Base-by-base conservation (phyloP, 2,113 vertebrate genomes). In the Oncorhynchus tshawytscha region DNA sequence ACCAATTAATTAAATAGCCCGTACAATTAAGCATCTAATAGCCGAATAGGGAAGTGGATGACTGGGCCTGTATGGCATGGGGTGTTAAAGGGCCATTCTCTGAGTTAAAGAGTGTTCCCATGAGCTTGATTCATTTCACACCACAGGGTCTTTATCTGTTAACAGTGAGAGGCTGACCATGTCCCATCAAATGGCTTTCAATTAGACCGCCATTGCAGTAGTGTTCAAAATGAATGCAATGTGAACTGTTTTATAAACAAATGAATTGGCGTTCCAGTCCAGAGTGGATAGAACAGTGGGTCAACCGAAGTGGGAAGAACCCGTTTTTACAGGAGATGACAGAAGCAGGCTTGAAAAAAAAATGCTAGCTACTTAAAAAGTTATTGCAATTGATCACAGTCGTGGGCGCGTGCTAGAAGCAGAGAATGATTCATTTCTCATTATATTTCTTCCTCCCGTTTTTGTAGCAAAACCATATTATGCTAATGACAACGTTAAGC, bases 401-500 rank as follows among this genome's bases (percentile, higher is more conserved):
- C 67, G 82, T n/a, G 29, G 82, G 75, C 80, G 49, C 6, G 5
- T 9, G 8, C 77, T 84, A 74, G 18, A 78, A 48, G 5, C 8
- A 70, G 24, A 65, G 51, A 72, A 70, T 45, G 49, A 72, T 18
- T 0, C 0, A 54, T 12, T 68, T 76, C 11, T 45, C 39, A 45
- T 45, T 51, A 71, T 45, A 34, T n/a, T 5, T 24, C 4, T 22
- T 5, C n/a, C 22, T 22, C 59, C 8, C 4, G n/a, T 18, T 45
- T 81, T 75, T 75, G 16, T 15, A 67, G 27, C 48, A 74, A 80
- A 78, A 85, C 51, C 9, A 70, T 73, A 87, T 88, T 78, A 82
- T 72, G 78, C 57, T 78, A 87, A 85, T 71, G 71, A 72, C 49
- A 39, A 81, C 81, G 82, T 85, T 88, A 84, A 84, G 67, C 81